These are phyloP conservation scores for Phaethon lepturus DNA, from an alignment of 2,113 vertebrate genomes.

Conservation along the genomic window DNA sequence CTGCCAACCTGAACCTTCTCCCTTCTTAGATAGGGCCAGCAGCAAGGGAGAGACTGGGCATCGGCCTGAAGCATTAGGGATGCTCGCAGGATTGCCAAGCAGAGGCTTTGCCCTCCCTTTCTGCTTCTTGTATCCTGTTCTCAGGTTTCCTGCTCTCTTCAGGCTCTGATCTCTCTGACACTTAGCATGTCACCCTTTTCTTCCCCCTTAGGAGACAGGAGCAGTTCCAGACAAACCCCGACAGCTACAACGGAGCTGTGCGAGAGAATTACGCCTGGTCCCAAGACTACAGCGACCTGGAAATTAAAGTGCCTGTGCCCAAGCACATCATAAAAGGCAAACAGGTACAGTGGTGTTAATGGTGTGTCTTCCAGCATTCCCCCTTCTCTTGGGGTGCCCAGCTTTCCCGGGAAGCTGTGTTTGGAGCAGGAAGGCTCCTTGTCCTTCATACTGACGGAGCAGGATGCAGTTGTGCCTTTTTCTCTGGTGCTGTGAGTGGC, in stretches of 20 bases:
- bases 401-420: neutral
- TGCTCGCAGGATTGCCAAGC: rapidly evolving
- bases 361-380: neutral
- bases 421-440: neutral
- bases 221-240: constrained; percentile 84
- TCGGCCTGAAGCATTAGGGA: rapidly evolving
- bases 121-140: neutral
- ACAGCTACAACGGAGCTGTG: constrained; percentile 95
- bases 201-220: constrained; percentile 75
- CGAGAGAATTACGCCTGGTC: constrained; percentile 89
- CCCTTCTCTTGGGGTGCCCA: rapidly evolving
- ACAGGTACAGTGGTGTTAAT: constrained; percentile 78
- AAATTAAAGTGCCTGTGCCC: constrained; percentile 90
- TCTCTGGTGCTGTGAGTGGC: neutral
- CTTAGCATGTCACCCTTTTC: neutral
- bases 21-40: neutral
- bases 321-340: constrained; percentile 86
- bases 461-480: neutral
- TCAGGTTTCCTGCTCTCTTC: neutral
- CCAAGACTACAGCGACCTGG: constrained; percentile 94
- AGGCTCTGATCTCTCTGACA: neutral
- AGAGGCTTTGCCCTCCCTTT: neutral
- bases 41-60: neutral
- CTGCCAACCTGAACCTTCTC: neutral
- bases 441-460: neutral